Evolutionary conservation across 2,113 vertebrate species (phyloP), one percentile per base, ranked within the genome.

Genomic region (Ptilonorhynchus violaceus): DNA sequence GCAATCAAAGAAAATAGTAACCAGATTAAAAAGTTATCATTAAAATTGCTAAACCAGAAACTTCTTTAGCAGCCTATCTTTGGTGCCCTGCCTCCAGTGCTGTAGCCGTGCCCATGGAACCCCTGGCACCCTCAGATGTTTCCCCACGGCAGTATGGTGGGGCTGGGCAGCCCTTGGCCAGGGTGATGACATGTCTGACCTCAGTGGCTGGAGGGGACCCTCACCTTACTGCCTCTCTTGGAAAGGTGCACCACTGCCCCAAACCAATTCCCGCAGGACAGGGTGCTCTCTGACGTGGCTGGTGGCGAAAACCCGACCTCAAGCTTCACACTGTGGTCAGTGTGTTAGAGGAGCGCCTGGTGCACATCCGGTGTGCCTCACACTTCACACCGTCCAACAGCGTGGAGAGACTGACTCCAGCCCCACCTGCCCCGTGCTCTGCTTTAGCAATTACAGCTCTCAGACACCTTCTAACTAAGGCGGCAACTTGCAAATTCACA

Each of bases 1-100:
- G 93, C 95, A 96, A 97, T 97, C 95, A 97, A 95, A 97, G 93
- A 95, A 96, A 97, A 96, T 95, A 97, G 97, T 95, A 95, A 94
- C 94, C 73, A 93, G 94, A 97, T 97, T 95, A 80, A 93, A 97
- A 96, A 97, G 87, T 93, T 96, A 77, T 17, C 74, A 49, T 79
- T 91, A 75, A 87, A 91, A 90, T 79, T 82, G 74, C 20, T 3
- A 92, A 92, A 70, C 37, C 58, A 92, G 89, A 95, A 97, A 94
- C 87, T 97, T 95, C 9, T 70, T 37, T 22, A 80, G 52, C 42
- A 88, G 64, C 64, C n/a, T 69, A 13, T 56, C 50, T 81, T 69
- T 28, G 7, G 42, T 89, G 52, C 88, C 27, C 39, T 66, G 35
- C 14, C 10, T 63, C 35, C n/a, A 64, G 76, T 27, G 39, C 63